A percentile compares a stretch with the other conserved stretches of the same genome.
phyloP scores from a whole-genome alignment of 2,113 vertebrate species.

The Anser cygnoides region DNA sequence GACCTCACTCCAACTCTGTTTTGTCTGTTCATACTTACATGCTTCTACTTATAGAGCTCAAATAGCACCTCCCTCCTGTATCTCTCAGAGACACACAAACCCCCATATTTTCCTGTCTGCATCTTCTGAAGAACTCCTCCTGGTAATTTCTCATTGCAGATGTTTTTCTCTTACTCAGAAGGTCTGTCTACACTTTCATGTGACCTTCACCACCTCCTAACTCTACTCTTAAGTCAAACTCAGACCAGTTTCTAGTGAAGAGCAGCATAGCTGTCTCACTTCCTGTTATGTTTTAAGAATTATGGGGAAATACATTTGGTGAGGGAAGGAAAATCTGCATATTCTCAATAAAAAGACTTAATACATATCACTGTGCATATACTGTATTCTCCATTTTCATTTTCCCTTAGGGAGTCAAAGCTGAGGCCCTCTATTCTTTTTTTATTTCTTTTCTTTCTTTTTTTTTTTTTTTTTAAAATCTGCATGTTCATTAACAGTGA shows the following conservation, averaged over 20 bases:
- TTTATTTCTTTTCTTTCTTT: no score
- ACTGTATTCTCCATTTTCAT: not conserved
- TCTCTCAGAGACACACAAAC: not conserved
- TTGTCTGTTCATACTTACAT: not conserved
- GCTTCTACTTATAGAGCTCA: not conserved
- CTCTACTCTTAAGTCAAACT: not conserved
- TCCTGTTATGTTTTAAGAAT: not conserved
- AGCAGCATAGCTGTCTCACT: not conserved
- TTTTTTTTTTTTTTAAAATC: not conserved
- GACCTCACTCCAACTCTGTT: conserved; percentile 1
- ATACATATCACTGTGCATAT: not conserved
- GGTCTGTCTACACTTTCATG: not conserved
- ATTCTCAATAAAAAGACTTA: not conserved
- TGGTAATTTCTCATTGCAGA: not conserved
- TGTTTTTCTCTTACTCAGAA: not conserved
- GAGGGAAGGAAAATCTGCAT: not conserved
- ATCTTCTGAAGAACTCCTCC: not conserved
- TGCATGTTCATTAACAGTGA: not conserved
- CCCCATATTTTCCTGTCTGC: not conserved
- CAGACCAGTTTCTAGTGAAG: not conserved
- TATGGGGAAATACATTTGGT: not conserved
- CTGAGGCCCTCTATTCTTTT: not conserved
- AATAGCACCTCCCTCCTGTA: not conserved
- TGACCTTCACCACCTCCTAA: not conserved
- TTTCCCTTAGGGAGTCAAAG: not conserved